Base-by-base conservation (phyloP, 2,888 invertebrate species). In the Nomada ruficornis region DNA sequence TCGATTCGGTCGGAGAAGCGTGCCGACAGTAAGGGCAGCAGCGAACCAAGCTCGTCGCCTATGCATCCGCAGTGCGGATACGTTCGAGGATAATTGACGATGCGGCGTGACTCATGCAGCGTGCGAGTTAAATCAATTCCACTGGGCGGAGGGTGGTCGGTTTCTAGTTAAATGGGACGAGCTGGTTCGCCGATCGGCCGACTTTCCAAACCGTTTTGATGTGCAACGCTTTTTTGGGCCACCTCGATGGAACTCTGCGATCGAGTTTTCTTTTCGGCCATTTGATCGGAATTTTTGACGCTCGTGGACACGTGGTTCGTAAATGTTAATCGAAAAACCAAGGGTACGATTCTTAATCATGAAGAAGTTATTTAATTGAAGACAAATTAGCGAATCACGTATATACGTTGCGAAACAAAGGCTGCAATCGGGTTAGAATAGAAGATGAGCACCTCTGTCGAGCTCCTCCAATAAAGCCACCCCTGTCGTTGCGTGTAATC, bases 401-500 rank as follows among this genome's bases (percentile, higher is more conserved):
- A 7, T 7, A 36, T 36, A 36, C 36, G 36, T 36, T 36, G 36
- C 47, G 47, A 13, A 47, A 15, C 11, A 47, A 47, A 47, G 47
- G 55, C 23, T 42, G 5, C 2, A 26, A 20, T 18, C 15, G n/a
- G 4, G 57, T 29, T 20, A 7, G 15, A 0, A 13, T 0, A n/a
- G n/a, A 2, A 76, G 64, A 70, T 93, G 93, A 92, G 93, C 88
- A 91, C 88, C 93, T 57, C 89, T 91, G 92, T 72, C 63, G 80
- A 80, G 74, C 89, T 91, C 86, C 91, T 92, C 89, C 92, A 93
- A 93, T 93, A 93, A 93, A 93, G 92, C 93, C 91, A 92, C 92
- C 93, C 93, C 90, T 92, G 91, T 92, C 93, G 91, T 92, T 91
- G 93, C 91, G 92, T 91, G 93, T 93, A 93, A 93, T 93, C 93